Conservation (phyloP, 1,140 invertebrate species). For the Xylocopa sonorina region DNA sequence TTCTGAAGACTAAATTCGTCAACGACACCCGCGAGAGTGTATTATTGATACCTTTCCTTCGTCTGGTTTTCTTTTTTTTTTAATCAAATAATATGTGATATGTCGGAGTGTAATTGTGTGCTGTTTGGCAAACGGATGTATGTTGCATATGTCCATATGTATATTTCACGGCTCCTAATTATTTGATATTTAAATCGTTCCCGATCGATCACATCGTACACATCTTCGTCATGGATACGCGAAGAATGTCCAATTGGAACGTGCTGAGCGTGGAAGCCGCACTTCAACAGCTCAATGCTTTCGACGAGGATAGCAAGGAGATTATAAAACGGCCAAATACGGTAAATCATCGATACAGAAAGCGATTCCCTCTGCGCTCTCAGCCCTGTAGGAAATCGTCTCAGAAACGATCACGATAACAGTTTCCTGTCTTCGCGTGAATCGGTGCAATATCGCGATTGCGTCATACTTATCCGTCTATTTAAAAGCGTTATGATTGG, state of each 20-base stretch:
- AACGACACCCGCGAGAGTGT: not conserved
- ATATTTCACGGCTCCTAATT: slow-evolving; percentile 2
- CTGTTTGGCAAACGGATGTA: not conserved
- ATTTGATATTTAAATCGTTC: slow-evolving; percentile 41
- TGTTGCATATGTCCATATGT: too few species aligned
- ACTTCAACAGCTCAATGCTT: slow-evolving; percentile 74
- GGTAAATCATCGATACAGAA: slow-evolving; percentile 53
- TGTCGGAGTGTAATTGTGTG: slow-evolving; percentile 1
- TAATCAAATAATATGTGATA: not conserved
- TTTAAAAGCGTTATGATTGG: not conserved
- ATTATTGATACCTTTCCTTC: not conserved
- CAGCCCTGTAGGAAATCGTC: not conserved
- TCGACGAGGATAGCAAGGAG: slow-evolving; percentile 65
- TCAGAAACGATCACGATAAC: not conserved
- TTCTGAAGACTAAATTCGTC: not conserved
- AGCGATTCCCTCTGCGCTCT: too few species aligned
- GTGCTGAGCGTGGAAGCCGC: slow-evolving; percentile 78
- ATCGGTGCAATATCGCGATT: too few species aligned
- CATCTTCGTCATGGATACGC: slow-evolving; percentile 72
- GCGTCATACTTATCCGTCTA: too few species aligned
- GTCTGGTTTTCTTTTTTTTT: not conserved
- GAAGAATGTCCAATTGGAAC: slow-evolving; percentile 81
- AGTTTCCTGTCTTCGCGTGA: too few species aligned
- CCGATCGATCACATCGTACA: slow-evolving; percentile 53
- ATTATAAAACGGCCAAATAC: slow-evolving; percentile 71